A percentile compares a stretch with the other conserved stretches of the same genome.
Conservation (phyloP, 2,888 invertebrate genomes). For the Elysia crispata region DNA sequence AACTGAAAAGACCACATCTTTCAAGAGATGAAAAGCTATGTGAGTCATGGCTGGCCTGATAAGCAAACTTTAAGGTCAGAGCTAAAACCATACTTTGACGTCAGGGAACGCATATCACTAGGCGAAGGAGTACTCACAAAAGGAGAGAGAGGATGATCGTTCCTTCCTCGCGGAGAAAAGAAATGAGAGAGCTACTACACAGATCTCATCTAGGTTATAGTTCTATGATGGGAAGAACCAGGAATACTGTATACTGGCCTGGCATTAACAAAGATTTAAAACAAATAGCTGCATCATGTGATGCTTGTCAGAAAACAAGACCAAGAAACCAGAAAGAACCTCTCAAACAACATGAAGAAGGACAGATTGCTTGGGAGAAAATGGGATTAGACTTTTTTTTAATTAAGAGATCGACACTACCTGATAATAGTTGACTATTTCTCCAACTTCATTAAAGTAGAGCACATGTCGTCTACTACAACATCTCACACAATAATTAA, state of each 20-base stretch:
- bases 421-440: slow-evolving; percentile 55
- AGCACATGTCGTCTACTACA: slow-evolving; percentile 46
- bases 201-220: slow-evolving; percentile 46
- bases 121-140: slow-evolving; percentile 41
- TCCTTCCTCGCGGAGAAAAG: slow-evolving; percentile 20
- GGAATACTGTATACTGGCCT: slow-evolving; percentile 43
- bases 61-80: slow-evolving; percentile 21
- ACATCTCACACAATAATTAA: slow-evolving; percentile 47
- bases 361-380: slow-evolving; percentile 55
- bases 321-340: slow-evolving; percentile 25
- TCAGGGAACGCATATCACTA: slow-evolving; percentile 28
- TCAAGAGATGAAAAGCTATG: not conserved
- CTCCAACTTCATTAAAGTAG: slow-evolving; percentile 54
- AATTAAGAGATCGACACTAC: slow-evolving; percentile 46
- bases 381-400: slow-evolving; percentile 58
- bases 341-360: slow-evolving; percentile 50
- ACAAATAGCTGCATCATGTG: slow-evolving; percentile 23
- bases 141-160: slow-evolving; percentile 46
- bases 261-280: slow-evolving; percentile 22
- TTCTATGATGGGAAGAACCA: slow-evolving; percentile 47
- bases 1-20: slow-evolving; percentile 2
- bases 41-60: slow-evolving; percentile 43
- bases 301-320: not conserved
- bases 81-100: slow-evolving; percentile 34
- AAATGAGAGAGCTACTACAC: slow-evolving; percentile 47